phyloP scores from a whole-genome alignment of 2,888 invertebrate genomes.

The Heteromyza rotundicornis region DNA sequence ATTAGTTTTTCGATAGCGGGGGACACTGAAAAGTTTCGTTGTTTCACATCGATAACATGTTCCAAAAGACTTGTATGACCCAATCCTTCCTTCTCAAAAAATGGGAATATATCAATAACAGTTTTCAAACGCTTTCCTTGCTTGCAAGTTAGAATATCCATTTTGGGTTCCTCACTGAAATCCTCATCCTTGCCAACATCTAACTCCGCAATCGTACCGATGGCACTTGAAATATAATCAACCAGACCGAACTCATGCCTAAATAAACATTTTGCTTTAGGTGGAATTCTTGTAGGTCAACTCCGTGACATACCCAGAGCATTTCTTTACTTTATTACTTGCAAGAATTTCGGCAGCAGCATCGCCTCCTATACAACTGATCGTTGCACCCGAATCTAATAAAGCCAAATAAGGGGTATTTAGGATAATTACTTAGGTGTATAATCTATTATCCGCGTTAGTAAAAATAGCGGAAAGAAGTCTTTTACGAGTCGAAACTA shows the following conservation, averaged over 20 bases:
- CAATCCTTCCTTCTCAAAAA: not conserved
- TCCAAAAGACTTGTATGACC: not conserved
- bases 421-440: not conserved
- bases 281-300: not conserved
- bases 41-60: not conserved
- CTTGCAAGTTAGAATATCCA: not conserved
- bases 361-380: conserved; percentile 4
- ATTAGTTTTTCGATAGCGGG: not conserved
- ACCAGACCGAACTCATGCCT: not conserved
- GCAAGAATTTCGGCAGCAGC: not conserved
- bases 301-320: not conserved
- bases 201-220: not conserved
- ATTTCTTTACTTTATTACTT: not conserved
- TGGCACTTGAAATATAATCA: not conserved
- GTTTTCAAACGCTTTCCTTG: not conserved
- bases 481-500: not conserved
- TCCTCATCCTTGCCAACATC: not conserved
- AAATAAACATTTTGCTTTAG: not conserved
- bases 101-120: not conserved
- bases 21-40: not conserved
- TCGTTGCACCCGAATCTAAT: not conserved
- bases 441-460: too few relatives aligned
- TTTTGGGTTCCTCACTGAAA: too few relatives aligned
- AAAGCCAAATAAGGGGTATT: not conserved
- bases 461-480: not conserved